Base-by-base conservation (phyloP, 1,140 invertebrate species). In the Protaetia brevitarsis region DNA sequence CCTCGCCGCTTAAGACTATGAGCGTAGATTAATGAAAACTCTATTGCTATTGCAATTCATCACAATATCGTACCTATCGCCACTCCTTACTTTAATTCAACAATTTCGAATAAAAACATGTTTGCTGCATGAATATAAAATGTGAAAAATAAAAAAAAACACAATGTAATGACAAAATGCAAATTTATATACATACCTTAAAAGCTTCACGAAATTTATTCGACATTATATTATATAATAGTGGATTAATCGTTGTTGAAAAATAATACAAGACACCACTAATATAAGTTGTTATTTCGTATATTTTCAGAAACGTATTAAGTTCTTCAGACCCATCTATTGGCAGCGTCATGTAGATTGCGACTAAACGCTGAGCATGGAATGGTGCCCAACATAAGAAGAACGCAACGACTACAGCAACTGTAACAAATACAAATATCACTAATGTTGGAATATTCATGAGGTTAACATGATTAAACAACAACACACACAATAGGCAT, bases 351-450 rank as follows among this genome's bases (percentile, higher is more conserved):
- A 86, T 84, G 75, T 92, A 93, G 60, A 92, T 86, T 28, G 89
- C 88, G 67, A 94, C 82, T 13, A 95, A 81, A 13, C 94, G 78
- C 79, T 96, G 94, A 21, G 89, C 86, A 76, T 96, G 94, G 78
- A 95, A 96, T n/a, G 94, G 94, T 2, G 92, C 92, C 94, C 94
- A 96, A 79, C 93, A 96, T 13, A 95, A 82, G 82, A 96, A 95
- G 81, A 97, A 97, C 10, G 92, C 92, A 37, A 95, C 86, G 26
- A 95, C 93, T 23, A 97, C 93, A 19, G 92, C 93, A 67, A 95
- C 94, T 97, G 85, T 34, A 79, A 80, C 36, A 69, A 67, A 70
- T n/a, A n/a, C n/a, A n/a, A n/a, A n/a, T n/a, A n/a, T n/a, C n/a
- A n/a, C n/a, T n/a, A n/a, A n/a, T n/a, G n/a, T n/a, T n/a, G n/a